phyloP scores from a whole-genome alignment of 2,113 vertebrate genomes.

The Arenaria interpres region DNA sequence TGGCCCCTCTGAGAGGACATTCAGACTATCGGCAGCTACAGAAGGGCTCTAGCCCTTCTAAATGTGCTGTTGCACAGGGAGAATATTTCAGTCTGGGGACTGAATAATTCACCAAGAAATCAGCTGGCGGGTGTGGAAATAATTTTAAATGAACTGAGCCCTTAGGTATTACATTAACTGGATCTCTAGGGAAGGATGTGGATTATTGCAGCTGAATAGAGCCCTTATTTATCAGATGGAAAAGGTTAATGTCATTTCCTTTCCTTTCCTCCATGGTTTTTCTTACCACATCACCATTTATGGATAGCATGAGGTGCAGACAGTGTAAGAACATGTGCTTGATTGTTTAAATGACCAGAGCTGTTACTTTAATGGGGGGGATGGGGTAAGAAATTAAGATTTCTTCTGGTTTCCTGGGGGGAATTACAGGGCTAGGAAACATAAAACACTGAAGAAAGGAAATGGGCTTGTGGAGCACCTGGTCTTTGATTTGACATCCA shows the following conservation, averaged over 20 bases:
- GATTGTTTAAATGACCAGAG: slow-evolving; percentile 46
- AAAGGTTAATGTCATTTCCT: slow-evolving; percentile 70
- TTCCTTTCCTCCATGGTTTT: slow-evolving; percentile 37
- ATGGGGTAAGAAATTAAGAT: slow-evolving; percentile 38
- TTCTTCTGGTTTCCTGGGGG: slow-evolving; percentile 58
- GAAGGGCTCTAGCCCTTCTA: neutral
- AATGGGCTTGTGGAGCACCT: slow-evolving; percentile 62
- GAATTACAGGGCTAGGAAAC: slow-evolving; percentile 63
- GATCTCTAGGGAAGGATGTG: slow-evolving; percentile 55
- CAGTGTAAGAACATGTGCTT: slow-evolving; percentile 56
- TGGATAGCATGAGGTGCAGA: slow-evolving; percentile 56
- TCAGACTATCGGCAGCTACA: neutral
- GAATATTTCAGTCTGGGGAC: neutral
- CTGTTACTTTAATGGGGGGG: neutral
- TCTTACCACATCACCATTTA: slow-evolving; percentile 50
- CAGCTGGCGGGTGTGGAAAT: slow-evolving; percentile 57
- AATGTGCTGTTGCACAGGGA: neutral
- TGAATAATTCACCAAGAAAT: slow-evolving; percentile 60
- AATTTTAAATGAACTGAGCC: slow-evolving; percentile 43
- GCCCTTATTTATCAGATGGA: slow-evolving; percentile 70
- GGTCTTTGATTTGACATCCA: slow-evolving; percentile 62
- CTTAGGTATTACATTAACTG: slow-evolving; percentile 61
- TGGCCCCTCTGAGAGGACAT: neutral
- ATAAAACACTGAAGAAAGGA: slow-evolving; percentile 62
- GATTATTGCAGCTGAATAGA: slow-evolving; percentile 65